Conservation (phyloP, 2,888 invertebrate genomes). For the Mongoloraphidia duomilia region DNA sequence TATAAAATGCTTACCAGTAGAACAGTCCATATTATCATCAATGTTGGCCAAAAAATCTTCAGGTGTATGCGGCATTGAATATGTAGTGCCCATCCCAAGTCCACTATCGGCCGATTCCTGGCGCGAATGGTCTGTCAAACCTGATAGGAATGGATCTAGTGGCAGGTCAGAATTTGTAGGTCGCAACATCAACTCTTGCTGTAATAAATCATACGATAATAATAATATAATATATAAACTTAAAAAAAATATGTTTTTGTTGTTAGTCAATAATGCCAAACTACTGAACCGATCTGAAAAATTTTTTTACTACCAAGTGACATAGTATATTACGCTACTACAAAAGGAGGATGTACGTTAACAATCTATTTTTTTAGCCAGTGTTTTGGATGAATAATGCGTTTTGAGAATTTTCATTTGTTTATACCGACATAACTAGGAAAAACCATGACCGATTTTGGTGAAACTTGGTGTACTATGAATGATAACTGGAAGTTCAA, state of each 20-base stretch:
- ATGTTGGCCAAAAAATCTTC: constrained; percentile 84
- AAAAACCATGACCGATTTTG: too few relatives aligned
- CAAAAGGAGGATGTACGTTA: not conserved
- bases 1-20: constrained; percentile 40
- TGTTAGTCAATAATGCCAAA: constrained; percentile 3
- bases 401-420: too few relatives aligned
- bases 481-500: too few relatives aligned
- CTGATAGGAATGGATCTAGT: constrained; percentile 67
- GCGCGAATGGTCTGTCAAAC: constrained; percentile 74
- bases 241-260: constrained; percentile 1
- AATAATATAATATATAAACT: constrained; percentile 6
- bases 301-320: not conserved
- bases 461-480: too few relatives aligned
- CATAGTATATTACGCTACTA: not conserved
- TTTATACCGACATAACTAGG: too few relatives aligned
- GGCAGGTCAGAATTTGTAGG: constrained; percentile 48
- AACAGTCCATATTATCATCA: constrained; percentile 83
- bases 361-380: too few relatives aligned
- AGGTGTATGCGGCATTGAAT: constrained; percentile 83
- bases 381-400: too few relatives aligned
- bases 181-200: constrained; percentile 61
- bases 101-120: constrained; percentile 94
- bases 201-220: constrained; percentile 19
- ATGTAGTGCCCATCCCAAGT: constrained; percentile 75
- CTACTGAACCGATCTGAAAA: too few relatives aligned